Base-by-base conservation (phyloP, 2,797 vertebrate species). In the Malurus splendens region DNA sequence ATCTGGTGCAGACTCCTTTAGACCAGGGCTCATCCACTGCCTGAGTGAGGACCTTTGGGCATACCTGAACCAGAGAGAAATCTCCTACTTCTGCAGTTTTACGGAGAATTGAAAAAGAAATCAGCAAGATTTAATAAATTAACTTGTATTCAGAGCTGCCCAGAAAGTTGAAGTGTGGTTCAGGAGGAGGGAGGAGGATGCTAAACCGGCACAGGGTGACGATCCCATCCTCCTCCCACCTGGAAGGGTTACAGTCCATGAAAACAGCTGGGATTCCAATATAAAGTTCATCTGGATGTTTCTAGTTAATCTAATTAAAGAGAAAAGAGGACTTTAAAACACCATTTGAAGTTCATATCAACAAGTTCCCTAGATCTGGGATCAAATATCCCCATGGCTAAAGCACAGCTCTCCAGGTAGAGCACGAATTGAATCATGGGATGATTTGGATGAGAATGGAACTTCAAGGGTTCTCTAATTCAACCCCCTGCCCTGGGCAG, bases 201-300 rank as follows among this genome's bases (percentile, higher is more conserved):
- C 15, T 52, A n/a, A 4, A 33, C 30, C 0, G 1, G 18, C 6
- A 2, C 24, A 23, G 42, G 25, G 19, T 9, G 18, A 55, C 6
- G 54, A 75, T 50, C n/a, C 42, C 60, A 42, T 8, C 32, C 66
- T 38, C 16, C 33, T 33, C 50, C 60, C 57, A 68, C 41, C 30
- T 38, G 38, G 7, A 50, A 67, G 67, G 39, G 14, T 18, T 41
- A 30, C 25, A 27, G 28, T 24, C 44, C 44, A 23, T 12, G 30
- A 66, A 86, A 91, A 86, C 39, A 80, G 65, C 41, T 70, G 60
- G 8, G 28, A 32, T 55, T 74, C 66, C 78, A 77, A 68, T 12
- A 72, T 7, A n/a, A 77, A 87, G 47, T 50, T 78, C 55, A 57
- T 27, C 52, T 61, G 6, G 18, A 59, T 44, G n/a, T 74, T 66